These are phyloP conservation scores for Phymatocera aterrima DNA, from an alignment of 2,888 invertebrate genomes.

Conservation along the genomic window DNA sequence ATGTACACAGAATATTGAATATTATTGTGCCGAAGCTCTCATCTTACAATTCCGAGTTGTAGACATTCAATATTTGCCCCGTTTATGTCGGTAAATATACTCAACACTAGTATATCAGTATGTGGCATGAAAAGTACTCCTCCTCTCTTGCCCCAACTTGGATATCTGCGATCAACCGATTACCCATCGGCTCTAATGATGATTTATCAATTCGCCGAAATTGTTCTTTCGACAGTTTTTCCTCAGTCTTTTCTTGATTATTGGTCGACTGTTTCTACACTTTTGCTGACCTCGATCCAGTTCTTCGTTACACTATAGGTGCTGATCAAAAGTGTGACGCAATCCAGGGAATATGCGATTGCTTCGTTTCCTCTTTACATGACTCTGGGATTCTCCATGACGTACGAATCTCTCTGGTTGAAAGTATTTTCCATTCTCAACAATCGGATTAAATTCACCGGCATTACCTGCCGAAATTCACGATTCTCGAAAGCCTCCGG, in stretches of 20 bases:
- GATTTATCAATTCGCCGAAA: too few relatives aligned
- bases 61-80: conserved; percentile 12
- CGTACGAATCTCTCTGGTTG: neutral
- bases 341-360: neutral
- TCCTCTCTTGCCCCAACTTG: too few relatives aligned
- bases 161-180: neutral
- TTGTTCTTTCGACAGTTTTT: too few relatives aligned
- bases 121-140: too few relatives aligned
- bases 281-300: too few relatives aligned
- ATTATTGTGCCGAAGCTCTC: neutral
- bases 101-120: neutral
- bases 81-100: neutral
- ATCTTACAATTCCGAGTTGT: conserved; percentile 9
- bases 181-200: too few relatives aligned
- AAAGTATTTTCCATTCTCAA: conserved; percentile 25
- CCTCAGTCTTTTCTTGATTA: too few relatives aligned
- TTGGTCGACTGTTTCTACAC: too few relatives aligned
- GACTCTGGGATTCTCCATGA: conserved; percentile 7
- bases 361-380: too few relatives aligned
- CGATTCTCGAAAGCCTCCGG: conserved; percentile 18
- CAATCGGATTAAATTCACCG: conserved; percentile 30
- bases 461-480: conserved; percentile 36
- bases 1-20: neutral
- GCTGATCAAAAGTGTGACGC: too few relatives aligned
- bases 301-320: too few relatives aligned